phyloP scores from a whole-genome alignment of 2,888 invertebrate species.

The Lithophane socia region DNA sequence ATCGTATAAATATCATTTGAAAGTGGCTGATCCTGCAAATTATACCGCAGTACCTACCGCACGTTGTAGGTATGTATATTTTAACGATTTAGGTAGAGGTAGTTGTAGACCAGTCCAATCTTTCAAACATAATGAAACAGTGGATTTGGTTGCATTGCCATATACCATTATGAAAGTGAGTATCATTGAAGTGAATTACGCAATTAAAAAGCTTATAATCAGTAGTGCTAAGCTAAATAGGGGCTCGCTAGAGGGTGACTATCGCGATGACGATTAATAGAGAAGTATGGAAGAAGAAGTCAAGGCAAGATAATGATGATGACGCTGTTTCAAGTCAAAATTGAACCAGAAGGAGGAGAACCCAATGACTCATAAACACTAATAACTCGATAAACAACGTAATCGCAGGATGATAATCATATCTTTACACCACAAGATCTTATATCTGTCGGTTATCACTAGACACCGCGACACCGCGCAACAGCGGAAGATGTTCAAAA shows the following conservation, averaged over 20 bases:
- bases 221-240: neutral
- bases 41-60: neutral
- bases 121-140: neutral
- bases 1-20: neutral
- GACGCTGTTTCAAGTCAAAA: neutral
- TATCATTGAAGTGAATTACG: neutral
- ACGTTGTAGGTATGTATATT: neutral
- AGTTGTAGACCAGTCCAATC: neutral
- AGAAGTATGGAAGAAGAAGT: neutral
- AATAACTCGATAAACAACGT: neutral
- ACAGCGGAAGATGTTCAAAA: neutral
- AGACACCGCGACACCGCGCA: neutral
- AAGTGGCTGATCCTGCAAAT: neutral
- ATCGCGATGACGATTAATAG: neutral
- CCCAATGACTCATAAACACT: constrained; percentile 14
- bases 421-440: constrained; percentile 17
- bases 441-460: constrained; percentile 9
- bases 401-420: constrained; percentile 6
- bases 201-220: neutral
- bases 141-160: neutral
- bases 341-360: neutral
- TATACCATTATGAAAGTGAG: neutral
- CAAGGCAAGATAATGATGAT: neutral
- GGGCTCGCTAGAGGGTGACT: neutral
- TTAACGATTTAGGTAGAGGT: no score